Evolutionary conservation across 2,888 invertebrate species (phyloP), one percentile per base, ranked within the genome.

Genomic region (Notodonta ziczac): DNA sequence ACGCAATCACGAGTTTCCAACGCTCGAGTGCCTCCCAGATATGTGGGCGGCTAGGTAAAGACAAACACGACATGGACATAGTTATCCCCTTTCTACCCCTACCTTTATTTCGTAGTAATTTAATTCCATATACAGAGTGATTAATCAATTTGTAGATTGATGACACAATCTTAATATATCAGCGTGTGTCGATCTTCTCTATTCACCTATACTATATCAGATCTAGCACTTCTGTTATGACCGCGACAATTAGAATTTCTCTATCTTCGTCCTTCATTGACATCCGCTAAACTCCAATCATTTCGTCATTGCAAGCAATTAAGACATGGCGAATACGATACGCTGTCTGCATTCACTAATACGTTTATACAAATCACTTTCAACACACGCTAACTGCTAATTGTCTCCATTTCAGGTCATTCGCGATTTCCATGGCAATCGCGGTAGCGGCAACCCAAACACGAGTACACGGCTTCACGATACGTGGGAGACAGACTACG

Each of bases 391-490:
- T 65, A 51, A 73, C 9, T 7, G 2, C 9, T 44, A 44, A 50
- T 66, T 69, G 60, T 76, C 59, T 78, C 57, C 66, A 65, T 91
- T 91, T 60, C 90, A 91, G 91, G 84, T 86, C 82, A 78, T 78
- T 86, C 76, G 82, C 82, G 80, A 78, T 87, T 73, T 81, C 79
- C 66, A 74, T 87, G 65, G 77, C 77, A 76, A 77, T 88, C 67
- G 78, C 82, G 71, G 70, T 86, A 69, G 72, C 78, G 70, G 72
- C 82, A 68, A 74, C 80, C 62, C 80, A 78, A 73, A 78, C 81
- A 70, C 76, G 80, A 64, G 81, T 76, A 55, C 78, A 73, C 65
- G 82, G 86, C 55, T 89, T 87, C 70, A 76, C 86, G 35, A 72
- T 86, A 57, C 73, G 71, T 61, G 80, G 80, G 10, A 67, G 65